phyloP scores from a whole-genome alignment of 2,113 vertebrate genomes.

The Sinocyclocheilus anshuiensis region DNA sequence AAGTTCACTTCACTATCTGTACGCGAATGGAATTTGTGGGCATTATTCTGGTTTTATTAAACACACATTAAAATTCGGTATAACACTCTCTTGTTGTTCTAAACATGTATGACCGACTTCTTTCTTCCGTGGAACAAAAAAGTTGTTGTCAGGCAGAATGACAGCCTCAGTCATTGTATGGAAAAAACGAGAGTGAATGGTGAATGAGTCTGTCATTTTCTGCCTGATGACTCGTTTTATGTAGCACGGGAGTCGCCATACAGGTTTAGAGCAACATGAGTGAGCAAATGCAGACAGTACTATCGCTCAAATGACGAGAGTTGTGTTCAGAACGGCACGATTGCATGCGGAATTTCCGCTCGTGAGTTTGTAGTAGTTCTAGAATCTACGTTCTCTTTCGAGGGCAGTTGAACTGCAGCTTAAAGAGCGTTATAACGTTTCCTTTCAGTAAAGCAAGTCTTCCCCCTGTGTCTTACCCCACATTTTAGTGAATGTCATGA shows the following conservation, averaged over 20 bases:
- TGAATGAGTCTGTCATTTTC: neutral
- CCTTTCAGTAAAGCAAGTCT: neutral
- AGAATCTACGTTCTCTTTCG: neutral
- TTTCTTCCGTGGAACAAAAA: neutral
- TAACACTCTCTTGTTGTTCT: neutral
- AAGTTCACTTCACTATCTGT: neutral
- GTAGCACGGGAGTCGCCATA: neutral
- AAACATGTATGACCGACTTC: neutral
- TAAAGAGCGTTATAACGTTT: neutral
- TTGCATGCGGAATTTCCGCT: slow-evolving; percentile 26
- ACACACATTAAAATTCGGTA: neutral
- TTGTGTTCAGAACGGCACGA: neutral
- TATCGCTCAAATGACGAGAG: neutral
- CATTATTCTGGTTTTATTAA: neutral
- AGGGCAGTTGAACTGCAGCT: neutral
- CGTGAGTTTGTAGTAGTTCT: neutral
- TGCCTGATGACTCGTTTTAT: neutral
- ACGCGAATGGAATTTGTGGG: no score
- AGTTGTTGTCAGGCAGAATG: neutral
- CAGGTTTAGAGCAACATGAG: neutral
- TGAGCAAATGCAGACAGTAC: neutral
- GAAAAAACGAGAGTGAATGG: neutral
- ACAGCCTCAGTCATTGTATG: neutral
- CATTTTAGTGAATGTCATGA: neutral
- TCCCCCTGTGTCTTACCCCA: neutral